Base-by-base conservation (phyloP, 2,888 invertebrate genomes). In the Leptinotarsa rubiginosa region DNA sequence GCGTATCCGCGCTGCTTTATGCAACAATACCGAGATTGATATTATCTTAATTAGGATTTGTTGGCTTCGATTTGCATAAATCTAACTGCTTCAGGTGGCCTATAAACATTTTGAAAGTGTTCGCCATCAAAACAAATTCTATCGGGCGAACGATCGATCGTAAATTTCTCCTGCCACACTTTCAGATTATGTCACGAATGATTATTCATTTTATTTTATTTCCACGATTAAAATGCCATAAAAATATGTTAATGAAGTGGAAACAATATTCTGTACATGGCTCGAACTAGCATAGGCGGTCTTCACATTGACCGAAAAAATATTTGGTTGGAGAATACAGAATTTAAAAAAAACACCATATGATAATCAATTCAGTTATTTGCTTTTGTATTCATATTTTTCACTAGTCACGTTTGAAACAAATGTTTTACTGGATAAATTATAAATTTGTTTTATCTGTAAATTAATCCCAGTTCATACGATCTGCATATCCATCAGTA, bases 41-140 rank as follows among this genome's bases (percentile, higher is more conserved):
- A 66, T 69, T 77, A 76, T 76, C 78, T 78, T 78, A 78, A 78
- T 78, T 78, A 75, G 75, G 76, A 78, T 78, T 78, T 78, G 75
- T 77, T 73, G 75, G 69, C 71, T 64, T 15, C 56, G 75, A 75
- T 76, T 75, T 74, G 69, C 74, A 76, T 78, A 76, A 75, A 76
- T 75, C 75, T 75, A 56, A 72, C 62, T 41, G 62, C 62, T 74
- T 75, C 54, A 47, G 22, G 73, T 77, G 72, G 66, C 77, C 75
- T 76, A 77, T 74, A 75, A 62, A 62, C 41, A 62, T 62, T 62
- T 62, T 16, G 31, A 62, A 62, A 62, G 62, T n/a, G 31, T 62
- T 41, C 31, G 16, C 31, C 41, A 62, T 62, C 62, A 62, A 62
- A 62, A 62, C 62, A 62, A 62, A 62, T 62, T 62, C 62, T 41